Conservation (phyloP, 2,888 invertebrate genomes). For the Zhengitettix transpicula region DNA sequence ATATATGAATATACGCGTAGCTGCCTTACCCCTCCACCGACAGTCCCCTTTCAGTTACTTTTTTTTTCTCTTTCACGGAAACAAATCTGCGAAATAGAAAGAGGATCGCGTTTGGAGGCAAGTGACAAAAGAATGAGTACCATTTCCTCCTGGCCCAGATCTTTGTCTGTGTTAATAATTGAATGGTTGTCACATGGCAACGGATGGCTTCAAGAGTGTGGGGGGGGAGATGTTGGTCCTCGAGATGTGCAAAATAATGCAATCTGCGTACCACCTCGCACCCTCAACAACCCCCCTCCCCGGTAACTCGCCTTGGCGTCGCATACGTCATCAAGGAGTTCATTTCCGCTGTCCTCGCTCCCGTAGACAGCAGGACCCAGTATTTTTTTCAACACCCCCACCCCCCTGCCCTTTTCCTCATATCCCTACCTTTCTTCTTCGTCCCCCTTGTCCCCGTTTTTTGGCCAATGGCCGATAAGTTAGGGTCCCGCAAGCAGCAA, state of each 20-base stretch:
- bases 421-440: too few relatives aligned
- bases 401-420: too few relatives aligned
- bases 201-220: neutral
- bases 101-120: neutral
- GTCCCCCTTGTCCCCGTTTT: neutral
- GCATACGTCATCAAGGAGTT: neutral
- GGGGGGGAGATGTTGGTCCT: neutral
- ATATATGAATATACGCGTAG: too few relatives aligned
- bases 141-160: neutral
- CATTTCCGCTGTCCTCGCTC: neutral
- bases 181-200: neutral
- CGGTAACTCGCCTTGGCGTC: neutral
- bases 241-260: neutral
- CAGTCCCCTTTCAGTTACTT: too few relatives aligned
- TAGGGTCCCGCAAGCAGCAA: neutral
- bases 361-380: neutral
- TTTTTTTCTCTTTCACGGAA: neutral
- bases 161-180: neutral
- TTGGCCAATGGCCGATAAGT: neutral
- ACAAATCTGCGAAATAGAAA: neutral
- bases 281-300: too few relatives aligned
- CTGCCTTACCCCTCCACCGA: too few relatives aligned
- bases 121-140: neutral
- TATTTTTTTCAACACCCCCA: too few relatives aligned
- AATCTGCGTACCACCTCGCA: neutral